Evolutionary conservation across 2,888 invertebrate species (phyloP), one percentile per base, ranked within the genome.

Genomic region (Leptogaster cylindrica): DNA sequence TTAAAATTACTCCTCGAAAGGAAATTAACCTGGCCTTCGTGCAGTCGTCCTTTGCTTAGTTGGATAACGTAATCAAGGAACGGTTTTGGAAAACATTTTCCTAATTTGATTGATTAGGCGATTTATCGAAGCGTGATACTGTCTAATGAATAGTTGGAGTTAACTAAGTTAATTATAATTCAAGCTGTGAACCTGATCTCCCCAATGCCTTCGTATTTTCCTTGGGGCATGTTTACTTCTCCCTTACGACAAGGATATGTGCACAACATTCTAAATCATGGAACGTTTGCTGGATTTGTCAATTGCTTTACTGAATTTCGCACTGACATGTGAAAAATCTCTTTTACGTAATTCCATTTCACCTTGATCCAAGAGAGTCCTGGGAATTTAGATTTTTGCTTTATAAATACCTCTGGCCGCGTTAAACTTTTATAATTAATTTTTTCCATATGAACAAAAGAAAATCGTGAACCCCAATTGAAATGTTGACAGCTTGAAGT

Each of bases 81-180:
- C 46, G 64, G 64, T 64, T 64, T 63, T 64, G 28, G 64, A 64
- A 64, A 64, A 64, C 64, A 64, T 48, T 72, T 72, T 68, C 67
- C 70, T 73, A 73, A 73, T 73, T 73, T 73, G 69, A 73, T 73
- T 73, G 72, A 73, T 73, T 73, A 73, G 72, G 67, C 66, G 72
- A 73, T 72, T 73, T 72, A 73, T 73, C 72, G 71, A 70, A 72
- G 72, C 73, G 72, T 72, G 70, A 73, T 72, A 66, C 65, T 70
- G 48, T 66, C 71, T 73, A 73, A 73, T 72, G 73, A 72, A 73
- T 72, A 72, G 72, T 71, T 73, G 68, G 63, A 64, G 71, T 70
- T 73, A 73, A 73, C 73, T 71, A 71, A 73, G 72, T 73, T 73
- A 70, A 70, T 64, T 64, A 64, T 46, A 46, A 64, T 48, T 64